Evolutionary conservation across 2,888 invertebrate species (phyloP), one percentile per base, ranked within the genome.

Genomic region (Unio pictorum): DNA sequence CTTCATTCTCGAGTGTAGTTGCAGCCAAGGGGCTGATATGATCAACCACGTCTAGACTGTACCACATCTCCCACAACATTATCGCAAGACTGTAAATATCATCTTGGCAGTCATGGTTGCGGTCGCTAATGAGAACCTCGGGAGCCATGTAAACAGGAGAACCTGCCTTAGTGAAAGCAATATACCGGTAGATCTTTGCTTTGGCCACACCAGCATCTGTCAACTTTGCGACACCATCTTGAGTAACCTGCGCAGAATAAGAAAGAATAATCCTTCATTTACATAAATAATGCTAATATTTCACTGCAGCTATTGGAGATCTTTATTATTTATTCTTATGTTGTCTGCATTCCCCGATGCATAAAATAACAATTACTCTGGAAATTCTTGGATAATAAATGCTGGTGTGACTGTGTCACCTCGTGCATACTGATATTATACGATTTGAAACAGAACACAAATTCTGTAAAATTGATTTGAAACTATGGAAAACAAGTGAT

Each of bases 1-100:
- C 68, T 15, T 79, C 76, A 23, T 73, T 71, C 67, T 84, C 82
- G 26, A 78, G 69, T 6, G 71, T 69, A 15, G 74, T 71, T 58
- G 69, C 71, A 4, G 76, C 64, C 30, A 73, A 68, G 20, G 71
- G 61, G n/a, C 74, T 69, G n/a, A 84, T 77, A 63, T 83, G 81
- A 18, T 81, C 77, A 3, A 79, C 83, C 1, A 76, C 81, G 60
- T 81, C 81, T n/a, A 71, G 65, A 11, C 85, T 84, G 67, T 82
- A 85, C 85, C 85, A 85, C 71, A 84, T 69, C 70, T 85, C 84
- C 84, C 85, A 85, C 45, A 83, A 62, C 26, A 85, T 73, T 30
- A 82, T 69, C 15, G 73, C 79, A 28, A 84, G 61, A 58, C 80
- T 70, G 67, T 71, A 81, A 28, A 84, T 81, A 61, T 85, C 85